Conservation (phyloP, 2,797 vertebrate genomes). For the Serranus cabrilla region DNA sequence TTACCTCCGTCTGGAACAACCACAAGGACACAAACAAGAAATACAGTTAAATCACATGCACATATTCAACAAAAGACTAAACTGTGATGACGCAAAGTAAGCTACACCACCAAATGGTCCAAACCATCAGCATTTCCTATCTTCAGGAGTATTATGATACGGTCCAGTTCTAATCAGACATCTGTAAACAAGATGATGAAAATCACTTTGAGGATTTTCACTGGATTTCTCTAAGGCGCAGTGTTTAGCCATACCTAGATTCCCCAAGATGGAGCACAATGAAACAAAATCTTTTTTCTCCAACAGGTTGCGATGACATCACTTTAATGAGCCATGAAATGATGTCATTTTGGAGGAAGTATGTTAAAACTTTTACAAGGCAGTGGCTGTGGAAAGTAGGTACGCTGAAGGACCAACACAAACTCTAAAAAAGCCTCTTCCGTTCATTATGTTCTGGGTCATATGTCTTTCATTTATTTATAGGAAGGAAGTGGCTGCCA, state of each 20-base stretch:
- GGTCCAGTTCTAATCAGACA: slow-evolving; percentile 53
- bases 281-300: slow-evolving; percentile 54
- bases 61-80: slow-evolving; percentile 42
- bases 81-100: slow-evolving; percentile 26
- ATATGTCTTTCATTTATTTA: slow-evolving; percentile 50
- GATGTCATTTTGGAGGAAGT: slow-evolving; percentile 77
- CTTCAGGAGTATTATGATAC: slow-evolving; percentile 34
- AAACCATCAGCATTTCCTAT: slow-evolving; percentile 42
- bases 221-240: slow-evolving; percentile 20
- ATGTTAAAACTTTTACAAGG: slow-evolving; percentile 71
- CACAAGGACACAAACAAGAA: slow-evolving; percentile 55
- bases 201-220: slow-evolving; percentile 39
- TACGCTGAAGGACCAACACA: slow-evolving; percentile 56
- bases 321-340: slow-evolving; percentile 74
- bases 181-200: slow-evolving; percentile 52
- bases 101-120: slow-evolving; percentile 11
- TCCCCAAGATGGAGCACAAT: slow-evolving; percentile 28
- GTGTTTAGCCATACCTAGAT: slow-evolving; percentile 7
- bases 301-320: slow-evolving; percentile 75
- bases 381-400: slow-evolving; percentile 54
- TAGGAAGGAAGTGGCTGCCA: slow-evolving; percentile 31
- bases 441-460: slow-evolving; percentile 50
- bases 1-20: slow-evolving; percentile 88
- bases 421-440: slow-evolving; percentile 43
- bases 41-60: slow-evolving; percentile 48